These are phyloP conservation scores for Scartelaos histophorus DNA, from an alignment of 2,113 vertebrate genomes.

Conservation along the genomic window DNA sequence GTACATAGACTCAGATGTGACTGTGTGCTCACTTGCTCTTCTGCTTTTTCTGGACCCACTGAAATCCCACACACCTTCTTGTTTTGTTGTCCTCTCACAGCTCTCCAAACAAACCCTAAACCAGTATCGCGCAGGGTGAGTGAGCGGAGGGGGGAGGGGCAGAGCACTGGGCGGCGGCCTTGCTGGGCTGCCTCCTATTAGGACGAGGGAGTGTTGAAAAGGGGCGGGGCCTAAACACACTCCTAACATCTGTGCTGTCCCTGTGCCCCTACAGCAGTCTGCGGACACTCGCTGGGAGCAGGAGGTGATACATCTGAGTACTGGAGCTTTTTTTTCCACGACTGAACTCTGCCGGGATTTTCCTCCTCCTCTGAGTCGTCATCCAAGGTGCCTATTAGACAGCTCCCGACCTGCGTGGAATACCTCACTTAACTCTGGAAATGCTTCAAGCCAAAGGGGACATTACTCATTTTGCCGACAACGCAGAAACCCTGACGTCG, in stretches of 20 bases:
- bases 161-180: conserved; percentile 61
- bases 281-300: conserved; percentile 57
- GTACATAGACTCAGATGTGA: neutral
- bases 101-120: conserved; percentile 63
- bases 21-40: conserved; percentile 5
- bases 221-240: conserved; percentile 70
- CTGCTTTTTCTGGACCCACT: neutral
- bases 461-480: conserved; percentile 39
- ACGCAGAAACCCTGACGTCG: conserved; percentile 55
- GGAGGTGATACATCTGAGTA: conserved; percentile 25
- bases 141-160: conserved; percentile 5
- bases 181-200: conserved; percentile 70
- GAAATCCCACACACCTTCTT: conserved; percentile 27
- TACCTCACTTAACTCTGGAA: conserved; percentile 41
- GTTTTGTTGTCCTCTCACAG: conserved; percentile 42
- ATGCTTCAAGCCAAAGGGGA: conserved; percentile 30
- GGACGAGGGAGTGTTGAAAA: conserved; percentile 73
- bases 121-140: conserved; percentile 43
- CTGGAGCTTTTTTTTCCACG: conserved; percentile 15
- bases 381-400: conserved; percentile 34
- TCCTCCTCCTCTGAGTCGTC: conserved; percentile 39
- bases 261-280: conserved; percentile 63
- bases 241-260: conserved; percentile 79
- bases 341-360: conserved; percentile 29
- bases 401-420: conserved; percentile 46